Conservation (phyloP, 2,797 vertebrate genomes). For the Ara ararauna region DNA sequence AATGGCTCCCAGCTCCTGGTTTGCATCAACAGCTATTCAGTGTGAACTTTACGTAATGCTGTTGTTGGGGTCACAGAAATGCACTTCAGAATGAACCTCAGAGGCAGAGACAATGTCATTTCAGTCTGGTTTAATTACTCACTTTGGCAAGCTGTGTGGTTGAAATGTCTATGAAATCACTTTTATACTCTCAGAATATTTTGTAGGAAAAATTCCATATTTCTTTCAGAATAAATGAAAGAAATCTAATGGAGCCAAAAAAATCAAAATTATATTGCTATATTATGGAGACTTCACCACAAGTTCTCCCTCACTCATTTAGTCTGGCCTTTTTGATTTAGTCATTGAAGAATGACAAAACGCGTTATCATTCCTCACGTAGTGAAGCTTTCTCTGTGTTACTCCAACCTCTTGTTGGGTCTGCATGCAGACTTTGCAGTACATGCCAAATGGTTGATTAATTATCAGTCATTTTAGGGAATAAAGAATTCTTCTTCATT, state of each 20-base stretch:
- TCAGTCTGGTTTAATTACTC: not conserved
- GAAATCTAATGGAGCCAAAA: not conserved
- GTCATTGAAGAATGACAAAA: not conserved
- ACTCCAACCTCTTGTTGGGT: not conserved
- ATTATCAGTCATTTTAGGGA: not conserved
- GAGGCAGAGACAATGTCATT: not conserved
- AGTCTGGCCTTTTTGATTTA: not conserved
- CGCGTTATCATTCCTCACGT: not conserved
- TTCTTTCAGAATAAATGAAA: not conserved
- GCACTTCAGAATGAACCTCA: not conserved
- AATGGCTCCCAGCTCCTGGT: not conserved
- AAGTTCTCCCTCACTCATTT: not conserved
- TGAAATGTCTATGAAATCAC: not conserved
- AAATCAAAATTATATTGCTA: not conserved
- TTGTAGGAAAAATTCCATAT: not conserved
- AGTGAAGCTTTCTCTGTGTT: not conserved
- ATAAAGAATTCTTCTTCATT: not conserved
- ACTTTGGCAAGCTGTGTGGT: not conserved
- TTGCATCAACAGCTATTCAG: not conserved
- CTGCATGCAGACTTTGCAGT: not conserved
- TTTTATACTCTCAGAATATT: not conserved
- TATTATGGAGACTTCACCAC: not conserved
- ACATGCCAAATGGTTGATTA: not conserved
- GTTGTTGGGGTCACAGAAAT: not conserved
- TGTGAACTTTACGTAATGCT: not conserved